phyloP scores from a whole-genome alignment of 2,113 vertebrate genomes.

The Mirounga angustirostris region DNA sequence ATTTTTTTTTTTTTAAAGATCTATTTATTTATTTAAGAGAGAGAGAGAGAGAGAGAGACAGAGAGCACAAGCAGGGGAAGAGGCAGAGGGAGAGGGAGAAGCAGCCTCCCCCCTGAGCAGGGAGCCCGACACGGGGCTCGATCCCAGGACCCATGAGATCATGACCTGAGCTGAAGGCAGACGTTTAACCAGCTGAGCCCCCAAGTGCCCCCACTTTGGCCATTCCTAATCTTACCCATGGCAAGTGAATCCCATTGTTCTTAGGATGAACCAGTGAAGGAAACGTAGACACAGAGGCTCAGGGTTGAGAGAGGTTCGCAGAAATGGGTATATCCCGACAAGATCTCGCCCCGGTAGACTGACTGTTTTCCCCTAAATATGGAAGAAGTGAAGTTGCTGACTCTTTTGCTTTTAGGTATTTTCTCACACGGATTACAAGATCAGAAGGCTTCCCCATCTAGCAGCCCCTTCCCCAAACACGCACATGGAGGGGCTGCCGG shows the following conservation, averaged over 20 bases:
- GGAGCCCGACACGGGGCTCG: no score
- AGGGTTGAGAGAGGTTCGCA: no score
- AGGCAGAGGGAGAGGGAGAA: no score
- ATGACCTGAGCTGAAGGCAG: neutral
- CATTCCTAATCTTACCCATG: neutral
- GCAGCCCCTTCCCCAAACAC: neutral
- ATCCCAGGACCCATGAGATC: no score
- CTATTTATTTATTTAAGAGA: no score
- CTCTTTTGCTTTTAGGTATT: neutral
- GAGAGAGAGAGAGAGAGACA: no score
- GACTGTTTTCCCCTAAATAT: no score
- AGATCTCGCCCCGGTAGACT: neutral
- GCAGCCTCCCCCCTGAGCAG: no score
- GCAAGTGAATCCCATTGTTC: neutral
- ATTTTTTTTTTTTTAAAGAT: no score
- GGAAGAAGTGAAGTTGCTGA: neutral
- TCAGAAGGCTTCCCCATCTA: neutral
- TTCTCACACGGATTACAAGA: neutral
- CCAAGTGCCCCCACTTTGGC: neutral
- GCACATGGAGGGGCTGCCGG: fast-evolving
- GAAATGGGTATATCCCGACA: neutral
- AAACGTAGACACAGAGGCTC: neutral
- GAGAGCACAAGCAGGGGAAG: no score
- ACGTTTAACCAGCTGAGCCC: neutral
- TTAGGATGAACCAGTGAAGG: neutral